A percentile compares a stretch with the other conserved stretches of the same genome.
phyloP scores from a whole-genome alignment of 2,797 vertebrate species.

The Phrynocephalus forsythii region DNA sequence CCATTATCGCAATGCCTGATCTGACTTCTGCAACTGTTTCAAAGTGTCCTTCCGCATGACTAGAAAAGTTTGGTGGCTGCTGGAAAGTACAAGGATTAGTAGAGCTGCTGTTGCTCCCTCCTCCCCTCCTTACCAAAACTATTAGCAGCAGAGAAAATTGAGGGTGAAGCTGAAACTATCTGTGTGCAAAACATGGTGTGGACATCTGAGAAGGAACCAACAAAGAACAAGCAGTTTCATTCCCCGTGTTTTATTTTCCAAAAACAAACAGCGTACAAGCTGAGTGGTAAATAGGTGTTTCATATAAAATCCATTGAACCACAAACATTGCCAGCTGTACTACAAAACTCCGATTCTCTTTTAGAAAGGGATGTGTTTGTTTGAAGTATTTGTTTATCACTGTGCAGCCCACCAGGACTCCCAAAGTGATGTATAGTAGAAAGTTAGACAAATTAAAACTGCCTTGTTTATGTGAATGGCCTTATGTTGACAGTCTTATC shows the following conservation, averaged over 20 bases:
- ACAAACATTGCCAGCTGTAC: not conserved
- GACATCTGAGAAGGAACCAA: not conserved
- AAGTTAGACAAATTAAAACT: no score
- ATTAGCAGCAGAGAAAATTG: not conserved
- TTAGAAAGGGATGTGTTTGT: not conserved
- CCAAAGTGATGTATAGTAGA: no score
- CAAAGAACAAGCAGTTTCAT: not conserved
- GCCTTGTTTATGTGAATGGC: not conserved
- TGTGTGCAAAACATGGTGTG: not conserved
- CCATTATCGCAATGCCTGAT: constrained; percentile 69
- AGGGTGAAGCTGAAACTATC: not conserved
- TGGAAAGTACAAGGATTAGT: constrained; percentile 18
- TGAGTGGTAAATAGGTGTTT: not conserved
- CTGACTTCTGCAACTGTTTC: constrained; percentile 63
- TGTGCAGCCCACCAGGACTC: no score
- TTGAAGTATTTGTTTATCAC: not conserved
- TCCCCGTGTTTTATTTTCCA: not conserved
- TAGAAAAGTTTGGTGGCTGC: constrained; percentile 21
- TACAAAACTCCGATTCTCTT: not conserved
- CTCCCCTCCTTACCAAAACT: not conserved
- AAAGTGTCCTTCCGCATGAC: constrained; percentile 66
- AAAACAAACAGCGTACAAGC: not conserved
- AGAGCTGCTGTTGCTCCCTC: not conserved
- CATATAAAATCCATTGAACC: not conserved
- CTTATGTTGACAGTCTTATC: not conserved